Evolutionary conservation across 2,888 invertebrate species (phyloP).

Genomic region (Hyposoter didymator): DNA sequence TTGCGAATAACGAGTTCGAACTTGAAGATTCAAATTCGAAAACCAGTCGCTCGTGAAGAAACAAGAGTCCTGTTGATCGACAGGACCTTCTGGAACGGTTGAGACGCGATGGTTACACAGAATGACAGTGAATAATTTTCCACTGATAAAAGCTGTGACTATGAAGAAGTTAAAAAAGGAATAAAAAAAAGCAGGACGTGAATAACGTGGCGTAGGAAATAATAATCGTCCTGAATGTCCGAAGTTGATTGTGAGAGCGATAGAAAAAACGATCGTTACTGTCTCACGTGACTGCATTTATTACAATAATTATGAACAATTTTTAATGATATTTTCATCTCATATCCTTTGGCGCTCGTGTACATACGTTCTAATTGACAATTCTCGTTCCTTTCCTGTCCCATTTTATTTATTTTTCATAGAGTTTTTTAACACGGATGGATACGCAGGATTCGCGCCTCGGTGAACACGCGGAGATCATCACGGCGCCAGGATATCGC

Average conservation of each 20-base stretch:
- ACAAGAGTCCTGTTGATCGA: no score
- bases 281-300: slow-evolving; percentile 37
- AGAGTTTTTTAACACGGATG: slow-evolving; percentile 18
- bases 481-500: slow-evolving; percentile 63
- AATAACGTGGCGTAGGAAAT: neutral
- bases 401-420: slow-evolving; percentile 25
- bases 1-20: neutral
- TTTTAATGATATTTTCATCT: slow-evolving; percentile 19
- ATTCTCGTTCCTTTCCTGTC: slow-evolving; percentile 48
- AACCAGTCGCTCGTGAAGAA: no score
- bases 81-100: neutral
- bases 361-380: slow-evolving; percentile 55
- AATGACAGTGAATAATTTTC: neutral
- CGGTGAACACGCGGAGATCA: slow-evolving; percentile 56
- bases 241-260: neutral
- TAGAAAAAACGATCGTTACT: slow-evolving; percentile 1
- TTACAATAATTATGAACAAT: slow-evolving; percentile 36
- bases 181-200: neutral
- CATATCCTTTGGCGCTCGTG: slow-evolving; percentile 31
- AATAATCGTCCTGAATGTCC: neutral
- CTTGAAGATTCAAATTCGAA: no score
- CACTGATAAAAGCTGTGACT: neutral
- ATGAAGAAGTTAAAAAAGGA: no score
- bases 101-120: neutral
- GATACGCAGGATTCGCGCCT: slow-evolving; percentile 53